A percentile compares a stretch with the other conserved stretches of the same genome.
Conservation (phyloP, 2,888 invertebrate genomes). For the Dendrolimus pini region DNA sequence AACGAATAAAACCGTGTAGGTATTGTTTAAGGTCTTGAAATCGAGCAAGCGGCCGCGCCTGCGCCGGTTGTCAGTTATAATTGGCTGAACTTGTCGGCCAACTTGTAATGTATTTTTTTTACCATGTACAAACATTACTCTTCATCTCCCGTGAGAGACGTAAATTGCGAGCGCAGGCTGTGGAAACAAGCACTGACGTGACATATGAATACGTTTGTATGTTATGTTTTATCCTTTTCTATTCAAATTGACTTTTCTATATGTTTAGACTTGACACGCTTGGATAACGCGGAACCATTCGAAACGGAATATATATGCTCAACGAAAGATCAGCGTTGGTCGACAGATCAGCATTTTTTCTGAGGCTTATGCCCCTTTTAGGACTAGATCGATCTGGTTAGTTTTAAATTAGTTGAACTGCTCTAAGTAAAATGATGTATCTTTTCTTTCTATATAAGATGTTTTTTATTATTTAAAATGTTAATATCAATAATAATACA, state of each 20-base stretch:
- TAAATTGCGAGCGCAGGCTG: constrained; percentile 65
- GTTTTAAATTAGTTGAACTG: no score
- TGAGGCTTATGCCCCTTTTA: no score
- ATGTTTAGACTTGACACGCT: not conserved
- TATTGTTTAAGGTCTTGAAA: constrained; percentile 43
- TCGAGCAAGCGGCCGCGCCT: constrained; percentile 58
- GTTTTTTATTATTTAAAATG: no score
- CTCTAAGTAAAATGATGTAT: no score
- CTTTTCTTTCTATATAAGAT: no score
- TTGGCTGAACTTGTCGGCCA: constrained; percentile 74
- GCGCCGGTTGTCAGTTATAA: constrained; percentile 73
- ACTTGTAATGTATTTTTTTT: constrained; percentile 60
- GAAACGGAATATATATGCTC: not conserved
- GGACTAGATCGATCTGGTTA: no score
- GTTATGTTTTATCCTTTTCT: constrained; percentile 43
- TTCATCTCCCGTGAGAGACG: constrained; percentile 72
- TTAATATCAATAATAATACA: no score
- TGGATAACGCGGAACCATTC: not conserved
- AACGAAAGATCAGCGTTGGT: no score
- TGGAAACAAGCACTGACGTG: constrained; percentile 67
- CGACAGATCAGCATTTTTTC: no score
- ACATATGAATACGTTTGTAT: constrained; percentile 64
- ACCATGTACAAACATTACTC: constrained; percentile 65
- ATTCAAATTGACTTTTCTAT: not conserved
- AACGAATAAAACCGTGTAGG: not conserved